phyloP scores from a whole-genome alignment of 2,888 invertebrate species.

The Baccha elongata region DNA sequence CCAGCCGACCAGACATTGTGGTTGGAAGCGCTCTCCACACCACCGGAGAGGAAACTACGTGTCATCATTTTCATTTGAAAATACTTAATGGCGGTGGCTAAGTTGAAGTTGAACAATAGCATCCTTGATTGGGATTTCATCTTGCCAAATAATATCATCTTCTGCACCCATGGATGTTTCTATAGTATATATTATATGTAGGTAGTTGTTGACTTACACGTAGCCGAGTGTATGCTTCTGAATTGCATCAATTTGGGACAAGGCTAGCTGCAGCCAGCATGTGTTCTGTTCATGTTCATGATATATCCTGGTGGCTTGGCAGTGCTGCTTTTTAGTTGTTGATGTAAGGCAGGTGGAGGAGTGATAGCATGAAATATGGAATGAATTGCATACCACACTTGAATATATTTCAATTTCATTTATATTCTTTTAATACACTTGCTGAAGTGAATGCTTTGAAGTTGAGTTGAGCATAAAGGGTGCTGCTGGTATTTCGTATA shows the following conservation, averaged over 20 bases:
- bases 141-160: conserved; percentile 55
- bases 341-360: conserved; percentile 7
- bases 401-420: conserved; percentile 68
- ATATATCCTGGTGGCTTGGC: conserved; percentile 38
- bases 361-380: conserved; percentile 64
- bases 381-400: conserved; percentile 67
- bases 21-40: conserved; percentile 6
- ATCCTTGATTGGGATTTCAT: conserved; percentile 66
- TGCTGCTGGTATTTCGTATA: conserved; percentile 6
- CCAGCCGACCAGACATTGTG: conserved; percentile 29
- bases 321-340: conserved; percentile 8
- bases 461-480: conserved; percentile 40
- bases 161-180: conserved; percentile 10
- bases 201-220: conserved; percentile 49
- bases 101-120: conserved; percentile 63
- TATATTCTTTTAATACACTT: conserved; percentile 68
- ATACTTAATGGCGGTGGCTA: conserved; percentile 62
- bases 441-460: conserved; percentile 55
- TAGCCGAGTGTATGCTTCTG: conserved; percentile 31
- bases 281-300: too few species aligned
- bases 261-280: conserved; percentile 50
- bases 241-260: conserved; percentile 63
- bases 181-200: neutral
- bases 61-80: conserved; percentile 70
- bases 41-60: conserved; percentile 35